phyloP scores from a whole-genome alignment of 2,113 vertebrate genomes.

The Elephantulus edwardii region DNA sequence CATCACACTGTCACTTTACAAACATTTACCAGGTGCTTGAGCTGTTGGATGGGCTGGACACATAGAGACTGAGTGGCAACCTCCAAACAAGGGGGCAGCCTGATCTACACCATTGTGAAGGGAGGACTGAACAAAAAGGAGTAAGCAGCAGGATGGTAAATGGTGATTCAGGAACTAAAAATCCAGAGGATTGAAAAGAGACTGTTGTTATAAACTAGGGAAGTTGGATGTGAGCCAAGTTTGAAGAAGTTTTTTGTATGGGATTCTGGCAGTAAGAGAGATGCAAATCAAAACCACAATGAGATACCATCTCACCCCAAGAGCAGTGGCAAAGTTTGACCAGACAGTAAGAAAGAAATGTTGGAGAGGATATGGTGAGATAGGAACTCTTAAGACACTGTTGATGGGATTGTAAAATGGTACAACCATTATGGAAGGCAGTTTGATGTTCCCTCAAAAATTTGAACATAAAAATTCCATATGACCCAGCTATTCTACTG shows the following conservation, averaged over 20 bases:
- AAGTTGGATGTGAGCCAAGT: neutral
- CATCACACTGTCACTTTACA: neutral
- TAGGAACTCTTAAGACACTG: too few relatives aligned
- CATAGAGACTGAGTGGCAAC: neutral
- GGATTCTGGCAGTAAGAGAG: too few relatives aligned
- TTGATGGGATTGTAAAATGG: too few relatives aligned
- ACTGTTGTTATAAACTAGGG: neutral
- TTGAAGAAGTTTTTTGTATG: neutral
- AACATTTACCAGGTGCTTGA: neutral
- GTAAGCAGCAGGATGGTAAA: neutral
- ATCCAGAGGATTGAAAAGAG: neutral
- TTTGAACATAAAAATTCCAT: too few relatives aligned
- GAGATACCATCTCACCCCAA: too few relatives aligned
- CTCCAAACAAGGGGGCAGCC: neutral
- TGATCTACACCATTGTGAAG: neutral
- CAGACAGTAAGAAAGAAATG: neutral
- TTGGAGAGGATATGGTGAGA: too few relatives aligned
- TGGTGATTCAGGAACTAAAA: neutral
- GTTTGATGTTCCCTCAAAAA: too few relatives aligned
- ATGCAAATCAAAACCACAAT: too few relatives aligned
- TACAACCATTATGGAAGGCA: too few relatives aligned
- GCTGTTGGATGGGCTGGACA: neutral
- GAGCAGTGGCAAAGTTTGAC: too few relatives aligned
- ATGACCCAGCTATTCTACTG: too few relatives aligned
- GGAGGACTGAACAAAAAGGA: neutral